Conservation (phyloP, 2,797 vertebrate genomes). For the Chromis chromis region DNA sequence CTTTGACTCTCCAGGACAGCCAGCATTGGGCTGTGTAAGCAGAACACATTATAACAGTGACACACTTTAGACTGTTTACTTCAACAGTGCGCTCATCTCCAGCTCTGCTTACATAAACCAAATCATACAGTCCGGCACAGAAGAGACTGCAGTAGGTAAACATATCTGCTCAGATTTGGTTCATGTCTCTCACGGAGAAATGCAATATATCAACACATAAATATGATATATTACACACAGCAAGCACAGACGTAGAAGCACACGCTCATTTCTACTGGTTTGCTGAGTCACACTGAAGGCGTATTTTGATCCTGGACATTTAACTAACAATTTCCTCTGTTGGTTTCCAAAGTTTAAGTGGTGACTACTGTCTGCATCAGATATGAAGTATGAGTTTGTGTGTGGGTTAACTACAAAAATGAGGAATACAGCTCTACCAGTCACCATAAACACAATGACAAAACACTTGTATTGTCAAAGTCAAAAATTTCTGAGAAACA, state of each 20-base stretch:
- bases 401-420: conserved; percentile 5
- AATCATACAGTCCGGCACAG: conserved; percentile 19
- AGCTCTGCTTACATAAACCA: conserved; percentile 43
- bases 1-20: not conserved
- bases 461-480: not conserved
- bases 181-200: conserved; percentile 25
- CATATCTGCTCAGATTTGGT: conserved; percentile 20
- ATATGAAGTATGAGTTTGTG: conserved; percentile 4
- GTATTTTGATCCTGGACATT: conserved; percentile 21
- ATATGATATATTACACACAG: conserved; percentile 31
- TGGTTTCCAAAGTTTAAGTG: not conserved
- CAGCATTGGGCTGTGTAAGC: conserved; percentile 55
- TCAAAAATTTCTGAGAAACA: conserved; percentile 15
- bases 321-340: not conserved
- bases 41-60: conserved; percentile 59
- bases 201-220: conserved; percentile 24
- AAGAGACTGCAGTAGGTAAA: conserved; percentile 40
- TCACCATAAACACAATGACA: not conserved
- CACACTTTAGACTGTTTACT: conserved; percentile 57
- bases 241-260: not conserved
- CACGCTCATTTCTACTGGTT: conserved; percentile 1
- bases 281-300: too few relatives aligned
- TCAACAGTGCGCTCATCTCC: conserved; percentile 16
- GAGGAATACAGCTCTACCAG: not conserved
- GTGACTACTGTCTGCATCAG: conserved; percentile 14